phyloP scores from a whole-genome alignment of 2,797 vertebrate genomes.

The Labeo calbasu region DNA sequence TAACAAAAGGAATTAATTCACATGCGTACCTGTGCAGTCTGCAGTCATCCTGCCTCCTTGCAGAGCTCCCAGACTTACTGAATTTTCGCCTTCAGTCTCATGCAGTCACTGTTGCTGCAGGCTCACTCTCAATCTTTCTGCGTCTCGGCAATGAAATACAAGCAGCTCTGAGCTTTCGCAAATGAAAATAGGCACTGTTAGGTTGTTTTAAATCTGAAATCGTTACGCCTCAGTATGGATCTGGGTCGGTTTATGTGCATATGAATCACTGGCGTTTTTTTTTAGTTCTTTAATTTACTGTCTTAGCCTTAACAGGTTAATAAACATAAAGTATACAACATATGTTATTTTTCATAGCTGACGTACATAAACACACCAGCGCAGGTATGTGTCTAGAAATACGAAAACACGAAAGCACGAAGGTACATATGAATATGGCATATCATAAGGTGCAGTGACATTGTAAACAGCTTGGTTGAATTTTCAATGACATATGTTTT shows the following conservation, averaged over 20 bases:
- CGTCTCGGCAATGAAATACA: constrained; percentile 10
- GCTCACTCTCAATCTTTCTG: constrained; percentile 15
- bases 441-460: neutral
- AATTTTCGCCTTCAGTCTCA: constrained; percentile 10
- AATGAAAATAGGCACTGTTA: neutral
- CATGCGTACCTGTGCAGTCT: constrained; percentile 56
- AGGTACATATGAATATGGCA: neutral
- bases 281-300: neutral
- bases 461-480: neutral
- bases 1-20: constrained; percentile 73
- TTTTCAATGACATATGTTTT: neutral
- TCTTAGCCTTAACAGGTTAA: neutral
- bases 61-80: neutral
- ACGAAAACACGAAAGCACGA: neutral
- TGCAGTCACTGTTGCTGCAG: constrained; percentile 28
- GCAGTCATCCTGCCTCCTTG: constrained; percentile 8
- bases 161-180: constrained; percentile 26
- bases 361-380: neutral
- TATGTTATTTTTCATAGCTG: neutral
- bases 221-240: neutral
- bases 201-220: constrained; percentile 21
- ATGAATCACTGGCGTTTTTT: neutral
- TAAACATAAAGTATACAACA: neutral
- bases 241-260: neutral
- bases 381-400: neutral